Base-by-base conservation (phyloP, 2,113 vertebrate genomes). In the Dicentrarchus labrax region DNA sequence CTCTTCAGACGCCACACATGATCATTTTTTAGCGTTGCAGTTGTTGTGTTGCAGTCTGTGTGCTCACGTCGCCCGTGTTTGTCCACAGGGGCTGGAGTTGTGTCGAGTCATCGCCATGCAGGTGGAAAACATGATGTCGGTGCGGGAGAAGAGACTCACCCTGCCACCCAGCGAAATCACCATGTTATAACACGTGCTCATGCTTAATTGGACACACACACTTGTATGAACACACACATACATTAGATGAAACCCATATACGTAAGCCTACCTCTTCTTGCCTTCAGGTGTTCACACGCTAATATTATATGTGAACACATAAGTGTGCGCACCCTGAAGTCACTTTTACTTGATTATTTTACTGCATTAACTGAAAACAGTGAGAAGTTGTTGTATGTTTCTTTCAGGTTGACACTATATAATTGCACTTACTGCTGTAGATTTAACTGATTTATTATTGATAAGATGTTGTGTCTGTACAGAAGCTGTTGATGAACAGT, bases 81-180 rank as follows among this genome's bases (percentile, higher is more conserved):
- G 38, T 89, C 47, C 48, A 0, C 92, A 99, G 98, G 97, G 97
- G 53, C 92, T 99, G 95, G 98, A 99, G 94, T 91, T 99, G 85
- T 99, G 98, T 91, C 96, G 97, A 0, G 98, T 99, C 71, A 95
- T 99, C 47, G 98, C 98, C 1, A 96, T 96, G 72, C 98, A 99
- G 39, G 93, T 99, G 93, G 97, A 99, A 83, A 97, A 93, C 91
- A 94, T 99, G 92, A 94, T 99, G 82, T 95, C 92, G 0, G 95
- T 96, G 8, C 95, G 96, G 0, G 97, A 99, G 87, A 98, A 98
- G 91, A 94, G 96, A 64, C 96, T 97, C 50, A 97, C 97, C 0
- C 94, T 99, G 61, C 97, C 98, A 2, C 97, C 98, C 47, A 99
- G 97, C 0, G 98, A 99, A 94, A 98, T 99, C 90, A 99, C 98